Conservation (phyloP, 2,888 invertebrate species). For the Eueremaeus valkanovi region DNA sequence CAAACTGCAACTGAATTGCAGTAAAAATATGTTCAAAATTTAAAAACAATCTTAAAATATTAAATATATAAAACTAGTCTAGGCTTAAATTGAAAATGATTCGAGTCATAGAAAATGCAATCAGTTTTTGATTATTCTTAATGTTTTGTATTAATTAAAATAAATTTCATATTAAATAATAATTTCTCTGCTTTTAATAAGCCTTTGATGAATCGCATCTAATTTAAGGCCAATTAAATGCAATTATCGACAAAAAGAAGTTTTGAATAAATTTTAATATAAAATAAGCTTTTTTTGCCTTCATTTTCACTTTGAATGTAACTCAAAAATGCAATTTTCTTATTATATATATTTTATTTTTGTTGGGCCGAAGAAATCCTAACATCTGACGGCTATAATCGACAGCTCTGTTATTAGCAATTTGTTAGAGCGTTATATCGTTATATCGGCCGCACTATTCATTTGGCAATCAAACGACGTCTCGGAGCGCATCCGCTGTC, state of each 20-base stretch:
- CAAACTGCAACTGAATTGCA: neutral
- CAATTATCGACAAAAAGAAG: neutral
- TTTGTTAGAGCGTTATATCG: constrained; percentile 8
- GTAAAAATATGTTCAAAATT: neutral
- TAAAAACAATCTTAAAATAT: no score
- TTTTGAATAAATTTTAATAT: neutral
- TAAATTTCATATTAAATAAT: no score
- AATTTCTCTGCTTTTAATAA: neutral
- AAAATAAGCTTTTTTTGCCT: neutral
- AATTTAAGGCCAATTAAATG: neutral
- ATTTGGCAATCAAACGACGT: neutral
- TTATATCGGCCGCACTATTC: neutral
- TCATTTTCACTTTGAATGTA: neutral
- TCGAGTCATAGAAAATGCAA: no score
- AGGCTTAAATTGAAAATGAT: no score
- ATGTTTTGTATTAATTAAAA: no score
- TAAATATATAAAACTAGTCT: no score
- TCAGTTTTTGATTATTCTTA: no score
- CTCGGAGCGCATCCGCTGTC: neutral
- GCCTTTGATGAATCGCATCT: neutral
- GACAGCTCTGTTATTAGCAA: constrained; percentile 29
- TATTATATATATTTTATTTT: neutral
- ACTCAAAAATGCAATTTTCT: constrained; percentile 7
- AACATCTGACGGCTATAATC: neutral
- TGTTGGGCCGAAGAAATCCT: neutral